These are phyloP conservation scores for Ciona savignyi DNA, from an alignment of 23 tunicate genomes.

Conservation along the genomic window DNA sequence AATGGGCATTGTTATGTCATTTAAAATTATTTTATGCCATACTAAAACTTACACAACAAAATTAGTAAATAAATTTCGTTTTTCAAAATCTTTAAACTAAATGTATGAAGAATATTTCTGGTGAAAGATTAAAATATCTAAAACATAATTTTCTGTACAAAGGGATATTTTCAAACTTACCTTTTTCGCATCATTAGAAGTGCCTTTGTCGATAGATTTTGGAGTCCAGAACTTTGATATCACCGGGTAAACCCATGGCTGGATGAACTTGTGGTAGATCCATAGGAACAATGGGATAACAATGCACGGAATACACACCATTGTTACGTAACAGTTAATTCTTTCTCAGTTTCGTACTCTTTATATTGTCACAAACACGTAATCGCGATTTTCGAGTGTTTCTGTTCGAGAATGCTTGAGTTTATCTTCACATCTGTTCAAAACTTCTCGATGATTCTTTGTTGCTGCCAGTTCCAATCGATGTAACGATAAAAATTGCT, in stretches of 20 bases:
- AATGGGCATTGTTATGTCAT: too few species aligned
- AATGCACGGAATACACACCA: slow-evolving; percentile 97
- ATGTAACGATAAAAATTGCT: neutral
- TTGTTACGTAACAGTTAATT: slow-evolving; percentile 3
- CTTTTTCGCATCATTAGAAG: slow-evolving; percentile 8
- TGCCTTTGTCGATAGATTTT: slow-evolving; percentile 18
- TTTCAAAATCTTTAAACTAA: too few species aligned
- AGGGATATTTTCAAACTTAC: neutral
- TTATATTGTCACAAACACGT: neutral
- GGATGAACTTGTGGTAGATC: slow-evolving; percentile 91
- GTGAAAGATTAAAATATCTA: too few species aligned
- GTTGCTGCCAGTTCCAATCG: neutral
- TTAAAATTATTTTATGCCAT: too few species aligned
- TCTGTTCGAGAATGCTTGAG: too few species aligned
- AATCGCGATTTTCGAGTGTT: too few species aligned
- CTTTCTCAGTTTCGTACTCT: slow-evolving; percentile 13
- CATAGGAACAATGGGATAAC: slow-evolving; percentile 88
- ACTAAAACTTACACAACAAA: too few species aligned
- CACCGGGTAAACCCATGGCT: slow-evolving; percentile 81
- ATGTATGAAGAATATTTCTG: too few species aligned
- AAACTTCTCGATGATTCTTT: neutral
- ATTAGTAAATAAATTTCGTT: too few species aligned
- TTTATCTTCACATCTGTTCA: too few species aligned
- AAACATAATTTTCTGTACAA: neutral
- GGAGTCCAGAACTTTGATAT: slow-evolving; percentile 57